A percentile compares a stretch with the other conserved stretches of the same genome.
These are phyloP conservation scores for Exephanes ischioxanthus DNA, from an alignment of 2,888 invertebrate species.

Conservation along the genomic window DNA sequence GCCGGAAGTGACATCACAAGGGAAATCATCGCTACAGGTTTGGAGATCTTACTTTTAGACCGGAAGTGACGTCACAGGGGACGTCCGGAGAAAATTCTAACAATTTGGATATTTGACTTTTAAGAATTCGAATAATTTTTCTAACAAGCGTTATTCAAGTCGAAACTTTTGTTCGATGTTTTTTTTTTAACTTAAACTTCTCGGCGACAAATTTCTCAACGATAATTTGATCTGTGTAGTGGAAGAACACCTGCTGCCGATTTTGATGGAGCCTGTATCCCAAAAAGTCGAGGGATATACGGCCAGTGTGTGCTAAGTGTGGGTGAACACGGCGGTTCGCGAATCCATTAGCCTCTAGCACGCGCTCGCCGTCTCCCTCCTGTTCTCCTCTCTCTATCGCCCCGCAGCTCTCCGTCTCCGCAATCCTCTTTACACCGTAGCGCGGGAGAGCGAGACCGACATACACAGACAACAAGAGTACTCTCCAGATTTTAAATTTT, in stretches of 20 bases:
- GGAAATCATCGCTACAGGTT: too few relatives aligned
- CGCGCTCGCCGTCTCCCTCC: conserved; percentile 36
- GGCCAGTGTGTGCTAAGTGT: conserved; percentile 63
- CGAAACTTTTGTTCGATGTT: not conserved
- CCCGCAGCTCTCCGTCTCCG: conserved; percentile 35
- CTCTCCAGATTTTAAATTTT: conserved; percentile 37
- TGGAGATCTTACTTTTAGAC: too few relatives aligned
- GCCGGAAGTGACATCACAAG: too few relatives aligned
- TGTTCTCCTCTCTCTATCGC: conserved; percentile 41
- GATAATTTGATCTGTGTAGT: not conserved
- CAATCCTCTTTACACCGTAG: conserved; percentile 3
- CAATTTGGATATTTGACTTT: too few relatives aligned
- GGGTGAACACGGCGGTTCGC: conserved; percentile 75
- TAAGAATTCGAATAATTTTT: not conserved
- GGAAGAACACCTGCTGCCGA: conserved; percentile 1
- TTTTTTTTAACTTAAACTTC: not conserved
- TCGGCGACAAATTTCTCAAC: not conserved
- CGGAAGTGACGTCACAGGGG: too few relatives aligned
- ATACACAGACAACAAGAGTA: conserved; percentile 39
- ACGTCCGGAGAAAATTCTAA: not conserved
- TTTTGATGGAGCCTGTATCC: conserved; percentile 26
- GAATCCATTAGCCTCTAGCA: conserved; percentile 77
- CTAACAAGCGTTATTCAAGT: not conserved
- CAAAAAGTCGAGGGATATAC: conserved; percentile 13
- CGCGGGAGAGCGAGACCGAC: conserved; percentile 18